Conservation (phyloP, 2,888 invertebrate genomes). For the Drosophila cognata region DNA sequence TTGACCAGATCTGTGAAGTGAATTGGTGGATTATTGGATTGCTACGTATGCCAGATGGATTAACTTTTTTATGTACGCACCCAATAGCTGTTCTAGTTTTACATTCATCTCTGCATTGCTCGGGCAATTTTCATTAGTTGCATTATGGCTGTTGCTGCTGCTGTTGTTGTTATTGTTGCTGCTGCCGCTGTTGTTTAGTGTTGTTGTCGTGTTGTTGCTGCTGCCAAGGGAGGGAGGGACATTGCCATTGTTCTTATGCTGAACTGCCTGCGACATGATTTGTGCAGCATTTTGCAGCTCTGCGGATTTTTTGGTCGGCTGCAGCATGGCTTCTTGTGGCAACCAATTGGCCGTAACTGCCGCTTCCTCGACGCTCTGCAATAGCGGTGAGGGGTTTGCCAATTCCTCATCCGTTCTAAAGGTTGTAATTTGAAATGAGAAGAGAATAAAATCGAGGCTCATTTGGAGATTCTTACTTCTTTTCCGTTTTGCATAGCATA, state of each 20-base stretch:
- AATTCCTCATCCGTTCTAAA: constrained; percentile 52
- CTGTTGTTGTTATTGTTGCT: constrained; percentile 38
- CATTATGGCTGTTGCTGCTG: constrained; percentile 49
- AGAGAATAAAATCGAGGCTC: not conserved
- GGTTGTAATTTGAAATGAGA: not conserved
- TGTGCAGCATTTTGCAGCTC: constrained; percentile 83
- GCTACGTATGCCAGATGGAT: not conserved
- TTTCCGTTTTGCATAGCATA: constrained; percentile 33
- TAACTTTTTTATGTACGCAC: constrained; percentile 52
- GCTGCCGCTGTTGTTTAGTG: constrained; percentile 50
- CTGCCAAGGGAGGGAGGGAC: constrained; percentile 66
- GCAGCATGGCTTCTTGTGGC: constrained; percentile 75
- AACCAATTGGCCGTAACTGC: constrained; percentile 25
- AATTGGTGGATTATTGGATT: not conserved
- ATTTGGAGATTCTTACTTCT: constrained; percentile 28
- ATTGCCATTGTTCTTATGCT: constrained; percentile 71
- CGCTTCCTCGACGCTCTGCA: constrained; percentile 44
- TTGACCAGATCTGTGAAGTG: constrained; percentile 85
- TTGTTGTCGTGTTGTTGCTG: constrained; percentile 49
- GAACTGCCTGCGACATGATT: constrained; percentile 83
- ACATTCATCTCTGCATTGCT: constrained; percentile 66
- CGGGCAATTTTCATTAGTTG: constrained; percentile 27
- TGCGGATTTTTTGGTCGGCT: constrained; percentile 79
- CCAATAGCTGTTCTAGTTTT: constrained; percentile 83
- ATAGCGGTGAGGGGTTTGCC: constrained; percentile 49